These are phyloP conservation scores for Lamprologus speciosus DNA, from an alignment of 2,113 vertebrate genomes.

Conservation along the genomic window DNA sequence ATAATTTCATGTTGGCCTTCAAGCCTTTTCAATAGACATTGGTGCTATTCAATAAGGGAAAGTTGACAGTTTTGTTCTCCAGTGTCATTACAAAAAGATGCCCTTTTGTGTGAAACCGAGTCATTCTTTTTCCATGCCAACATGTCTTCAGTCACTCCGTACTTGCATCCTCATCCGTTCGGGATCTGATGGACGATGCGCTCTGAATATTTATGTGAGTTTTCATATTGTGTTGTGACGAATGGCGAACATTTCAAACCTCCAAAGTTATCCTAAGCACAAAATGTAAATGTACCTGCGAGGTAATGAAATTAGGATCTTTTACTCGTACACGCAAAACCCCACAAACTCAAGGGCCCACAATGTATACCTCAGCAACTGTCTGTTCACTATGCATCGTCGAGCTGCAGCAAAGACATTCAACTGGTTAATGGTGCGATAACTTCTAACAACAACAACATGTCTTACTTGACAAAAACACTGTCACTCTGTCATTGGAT, in stretches of 20 bases:
- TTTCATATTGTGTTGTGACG: conserved; percentile 5
- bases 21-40: conserved; percentile 58
- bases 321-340: not conserved
- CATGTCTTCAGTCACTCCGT: not conserved
- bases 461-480: conserved; percentile 59
- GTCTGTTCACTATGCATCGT: conserved; percentile 67
- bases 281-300: conserved; percentile 46
- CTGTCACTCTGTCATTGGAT: conserved; percentile 65
- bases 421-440: conserved; percentile 55
- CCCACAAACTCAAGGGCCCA: conserved; percentile 55
- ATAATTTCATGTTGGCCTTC: conserved; percentile 51
- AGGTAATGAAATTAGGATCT: conserved; percentile 44
- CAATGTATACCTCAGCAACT: conserved; percentile 66
- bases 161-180: not conserved
- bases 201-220: not conserved
- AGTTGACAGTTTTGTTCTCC: conserved; percentile 14
- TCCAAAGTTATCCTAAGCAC: conserved; percentile 58
- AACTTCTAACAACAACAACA: conserved; percentile 40
- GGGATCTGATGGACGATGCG: not conserved
- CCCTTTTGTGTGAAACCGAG: conserved; percentile 16
- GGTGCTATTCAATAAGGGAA: conserved; percentile 59
- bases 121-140: conserved; percentile 9
- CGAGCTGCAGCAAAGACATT: conserved; percentile 54
- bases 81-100: conserved; percentile 28
- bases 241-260: conserved; percentile 15